Evolutionary conservation across 2,113 vertebrate species (phyloP).

Genomic region (Reinhardtius hippoglossoides): DNA sequence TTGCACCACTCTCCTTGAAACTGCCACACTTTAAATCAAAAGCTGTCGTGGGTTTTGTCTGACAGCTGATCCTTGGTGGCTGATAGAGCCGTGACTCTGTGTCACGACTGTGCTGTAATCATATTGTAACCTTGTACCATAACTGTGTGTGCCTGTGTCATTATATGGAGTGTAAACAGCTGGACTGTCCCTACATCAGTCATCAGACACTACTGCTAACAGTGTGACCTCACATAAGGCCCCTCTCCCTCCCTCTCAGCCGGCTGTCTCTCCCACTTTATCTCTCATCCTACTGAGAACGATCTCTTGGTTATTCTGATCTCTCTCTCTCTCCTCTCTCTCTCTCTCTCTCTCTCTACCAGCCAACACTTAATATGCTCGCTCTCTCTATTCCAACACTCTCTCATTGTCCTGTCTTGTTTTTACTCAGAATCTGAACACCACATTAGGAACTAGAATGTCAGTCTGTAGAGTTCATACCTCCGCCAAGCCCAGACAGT

Average conservation of each 20-base stretch:
- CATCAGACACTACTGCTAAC: slow-evolving; percentile 7
- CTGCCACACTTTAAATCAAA: slow-evolving; percentile 4
- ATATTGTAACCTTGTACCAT: slow-evolving; percentile 10
- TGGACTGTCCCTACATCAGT: slow-evolving; percentile 27
- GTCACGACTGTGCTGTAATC: slow-evolving; percentile 21
- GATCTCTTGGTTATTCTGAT: slow-evolving; percentile 15
- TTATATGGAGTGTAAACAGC: slow-evolving; percentile 39
- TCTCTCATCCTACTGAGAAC: slow-evolving; percentile 12
- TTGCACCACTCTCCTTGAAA: background rate
- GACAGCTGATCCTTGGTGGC: slow-evolving; percentile 12
- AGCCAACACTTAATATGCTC: background rate
- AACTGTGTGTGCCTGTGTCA: slow-evolving; percentile 1
- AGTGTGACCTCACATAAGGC: background rate
- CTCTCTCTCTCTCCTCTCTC: background rate
- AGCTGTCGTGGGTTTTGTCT: background rate
- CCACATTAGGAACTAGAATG: too few species aligned
- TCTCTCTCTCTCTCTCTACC: background rate
- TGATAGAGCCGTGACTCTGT: background rate
- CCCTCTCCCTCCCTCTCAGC: slow-evolving; percentile 6
- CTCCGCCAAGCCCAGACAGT: too few species aligned
- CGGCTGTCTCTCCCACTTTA: slow-evolving; percentile 3
- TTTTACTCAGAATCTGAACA: background rate
- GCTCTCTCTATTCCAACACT: slow-evolving; percentile 11
- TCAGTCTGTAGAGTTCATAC: too few species aligned
- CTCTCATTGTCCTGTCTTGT: background rate